A percentile compares a stretch with the other conserved stretches of the same genome.
These are phyloP conservation scores for Sebastes schlegelii DNA, from an alignment of 2,113 vertebrate genomes.

Conservation along the genomic window DNA sequence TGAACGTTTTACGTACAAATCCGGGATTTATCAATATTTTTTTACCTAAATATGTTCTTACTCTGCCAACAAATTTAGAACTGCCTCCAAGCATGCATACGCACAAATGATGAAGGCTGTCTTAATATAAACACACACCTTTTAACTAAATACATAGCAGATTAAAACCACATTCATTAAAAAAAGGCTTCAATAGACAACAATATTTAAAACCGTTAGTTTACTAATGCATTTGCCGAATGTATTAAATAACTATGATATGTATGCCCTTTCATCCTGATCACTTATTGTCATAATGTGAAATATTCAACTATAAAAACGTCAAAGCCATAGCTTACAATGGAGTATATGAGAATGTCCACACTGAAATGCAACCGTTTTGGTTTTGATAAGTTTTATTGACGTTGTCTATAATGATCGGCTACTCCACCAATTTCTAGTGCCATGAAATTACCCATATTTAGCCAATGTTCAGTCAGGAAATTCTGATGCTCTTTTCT, in stretches of 20 bases:
- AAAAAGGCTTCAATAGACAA: not conserved
- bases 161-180: not conserved
- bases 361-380: not conserved
- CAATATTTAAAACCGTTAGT: not conserved
- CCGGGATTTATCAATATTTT: no score
- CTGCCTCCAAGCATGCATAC: no score
- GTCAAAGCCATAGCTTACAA: not conserved
- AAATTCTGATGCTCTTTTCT: not conserved
- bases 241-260: not conserved
- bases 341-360: not conserved
- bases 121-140: not conserved
- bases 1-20: not conserved
- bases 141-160: not conserved
- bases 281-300: not conserved
- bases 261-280: not conserved
- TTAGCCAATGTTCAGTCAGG: not conserved
- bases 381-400: not conserved
- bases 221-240: not conserved
- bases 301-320: no score
- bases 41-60: no score
- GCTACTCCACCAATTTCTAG: not conserved
- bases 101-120: not conserved
- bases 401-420: not conserved
- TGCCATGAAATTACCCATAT: not conserved
- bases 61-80: no score